Evolutionary conservation across 2,113 vertebrate species (phyloP), one percentile per base, ranked within the genome.

Genomic region (Lepisosteus oculatus): DNA sequence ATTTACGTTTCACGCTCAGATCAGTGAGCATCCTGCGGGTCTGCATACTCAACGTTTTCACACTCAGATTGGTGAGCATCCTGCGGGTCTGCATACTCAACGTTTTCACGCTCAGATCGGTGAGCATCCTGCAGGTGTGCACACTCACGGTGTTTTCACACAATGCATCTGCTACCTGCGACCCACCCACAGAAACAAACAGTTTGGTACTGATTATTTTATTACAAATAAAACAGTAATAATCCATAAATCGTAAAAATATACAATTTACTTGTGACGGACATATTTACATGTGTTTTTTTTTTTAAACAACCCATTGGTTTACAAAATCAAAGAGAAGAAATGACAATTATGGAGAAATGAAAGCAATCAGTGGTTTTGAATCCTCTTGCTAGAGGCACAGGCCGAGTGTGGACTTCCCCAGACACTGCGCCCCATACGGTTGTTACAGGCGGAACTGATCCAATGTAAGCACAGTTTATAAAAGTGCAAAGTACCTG

Each of bases 241-340:
- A 91, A 92, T 86, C 89, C 87, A 91, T 84, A 92, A 86, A 85
- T 90, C 87, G 89, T 92, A 93, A 93, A 93, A 92, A 93, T 92
- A 92, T 92, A 93, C 90, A 91, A 84, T 92, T 90, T 72, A 89
- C 85, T 88, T 79, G 88, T 90, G 87, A 90, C 79, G 68, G 69
- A 73, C 62, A 73, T 91, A 92, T 92, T 91, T 93, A 90, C 90
- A 93, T 82, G 84, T 84, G 86, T 86, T 85, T 76, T 86, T 86
- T 85, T 71, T 78, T 84, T 65, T 81, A 89, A 88, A 73, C 15
- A 88, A 87, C 17, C 73, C 75, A 83, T 74, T 12, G 74, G 77
- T 85, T 80, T 86, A 84, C 83, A 84, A 82, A 88, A 87, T 67
- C 70, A 79, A 89, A 82, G 41, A 86, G 80, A 84, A 85, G 78